Conservation (phyloP, 2,797 vertebrate species). For the Tokudaia tokunoshimensis region DNA sequence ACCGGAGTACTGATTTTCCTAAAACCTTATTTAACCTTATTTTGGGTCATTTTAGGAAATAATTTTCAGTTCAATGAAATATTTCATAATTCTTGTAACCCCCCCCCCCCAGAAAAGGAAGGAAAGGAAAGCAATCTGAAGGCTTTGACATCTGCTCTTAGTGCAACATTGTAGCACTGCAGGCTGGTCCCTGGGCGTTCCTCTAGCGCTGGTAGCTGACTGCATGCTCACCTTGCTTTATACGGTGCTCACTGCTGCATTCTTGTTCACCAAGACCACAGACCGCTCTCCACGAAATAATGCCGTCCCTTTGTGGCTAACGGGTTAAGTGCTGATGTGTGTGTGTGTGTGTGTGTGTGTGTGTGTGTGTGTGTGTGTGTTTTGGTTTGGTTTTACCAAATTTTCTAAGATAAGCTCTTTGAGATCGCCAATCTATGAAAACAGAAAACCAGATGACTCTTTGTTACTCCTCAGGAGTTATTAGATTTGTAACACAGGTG, state of each 20-base stretch:
- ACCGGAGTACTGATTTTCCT: background rate
- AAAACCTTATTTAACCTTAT: background rate
- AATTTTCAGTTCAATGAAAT: background rate
- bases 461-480: background rate
- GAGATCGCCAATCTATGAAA: background rate
- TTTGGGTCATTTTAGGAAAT: slow-evolving; percentile 1
- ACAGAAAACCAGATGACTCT: background rate
- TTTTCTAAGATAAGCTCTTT: slow-evolving; percentile 41
- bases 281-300: background rate
- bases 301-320: background rate
- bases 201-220: background rate
- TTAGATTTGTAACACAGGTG: background rate
- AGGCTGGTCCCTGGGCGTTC: background rate
- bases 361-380: background rate
- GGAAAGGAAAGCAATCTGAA: background rate
- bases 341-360: background rate
- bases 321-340: background rate
- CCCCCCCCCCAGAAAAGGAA: background rate
- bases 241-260: background rate
- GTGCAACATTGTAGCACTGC: background rate
- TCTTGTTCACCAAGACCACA: background rate
- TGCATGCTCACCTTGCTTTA: background rate
- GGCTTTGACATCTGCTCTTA: slow-evolving; percentile 16
- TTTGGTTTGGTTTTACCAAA: background rate
- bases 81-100: background rate